phyloP scores from a whole-genome alignment of 2,113 vertebrate genomes.

The Epinephelus lanceolatus region DNA sequence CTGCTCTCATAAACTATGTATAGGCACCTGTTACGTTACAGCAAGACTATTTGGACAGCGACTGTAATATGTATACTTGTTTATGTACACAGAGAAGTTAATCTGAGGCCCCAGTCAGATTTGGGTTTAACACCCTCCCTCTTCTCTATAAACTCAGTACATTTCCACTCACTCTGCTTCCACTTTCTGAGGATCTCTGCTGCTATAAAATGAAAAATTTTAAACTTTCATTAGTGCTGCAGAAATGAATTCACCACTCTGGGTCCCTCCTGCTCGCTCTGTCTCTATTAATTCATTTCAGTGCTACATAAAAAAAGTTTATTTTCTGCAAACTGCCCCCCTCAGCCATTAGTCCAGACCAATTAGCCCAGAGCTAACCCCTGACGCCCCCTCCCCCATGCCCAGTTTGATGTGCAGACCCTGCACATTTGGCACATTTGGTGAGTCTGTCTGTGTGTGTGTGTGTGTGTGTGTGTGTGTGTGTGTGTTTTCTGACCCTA shows the following conservation, averaged over 20 bases:
- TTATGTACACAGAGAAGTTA: conserved; percentile 71
- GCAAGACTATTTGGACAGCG: conserved; percentile 57
- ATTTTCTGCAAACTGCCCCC: conserved; percentile 4
- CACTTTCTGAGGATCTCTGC: conserved; percentile 26
- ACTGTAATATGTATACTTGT: conserved; percentile 75
- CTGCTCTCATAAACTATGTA: conserved; percentile 48
- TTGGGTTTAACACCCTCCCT: conserved; percentile 46
- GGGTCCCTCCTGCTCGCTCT: not conserved
- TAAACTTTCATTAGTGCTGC: conserved; percentile 15
- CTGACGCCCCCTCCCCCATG: conserved; percentile 5
- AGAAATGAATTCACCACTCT: not conserved
- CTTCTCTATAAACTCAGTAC: conserved; percentile 72
- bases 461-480: conserved; percentile 13
- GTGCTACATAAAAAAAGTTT: conserved; percentile 6
- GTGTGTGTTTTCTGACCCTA: conserved; percentile 47
- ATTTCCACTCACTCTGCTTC: conserved; percentile 74
- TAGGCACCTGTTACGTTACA: conserved; percentile 61
- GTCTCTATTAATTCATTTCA: conserved; percentile 8
- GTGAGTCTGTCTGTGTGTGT: conserved; percentile 28
- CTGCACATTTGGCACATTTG: conserved; percentile 57
- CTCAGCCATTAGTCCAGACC: conserved; percentile 29
- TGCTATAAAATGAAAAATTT: conserved; percentile 16
- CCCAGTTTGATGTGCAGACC: conserved; percentile 55
- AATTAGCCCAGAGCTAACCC: conserved; percentile 57
- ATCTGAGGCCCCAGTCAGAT: conserved; percentile 76